These are phyloP conservation scores for Phasianus colchicus DNA, from an alignment of 2,113 vertebrate genomes.

Conservation along the genomic window DNA sequence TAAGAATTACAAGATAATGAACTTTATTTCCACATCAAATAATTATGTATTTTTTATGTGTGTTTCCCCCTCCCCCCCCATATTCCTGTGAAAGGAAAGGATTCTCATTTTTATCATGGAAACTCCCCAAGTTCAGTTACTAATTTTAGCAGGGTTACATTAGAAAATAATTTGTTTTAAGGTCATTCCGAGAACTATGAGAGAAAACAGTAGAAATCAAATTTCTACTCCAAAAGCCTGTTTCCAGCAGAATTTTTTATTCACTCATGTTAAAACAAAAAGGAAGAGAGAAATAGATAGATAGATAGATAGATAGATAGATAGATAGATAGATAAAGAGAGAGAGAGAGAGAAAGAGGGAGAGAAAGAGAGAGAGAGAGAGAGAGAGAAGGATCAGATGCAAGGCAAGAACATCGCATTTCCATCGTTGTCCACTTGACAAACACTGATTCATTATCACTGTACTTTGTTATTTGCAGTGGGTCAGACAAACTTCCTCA, in stretches of 20 bases:
- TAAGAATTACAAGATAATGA: neutral
- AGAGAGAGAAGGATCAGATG: neutral
- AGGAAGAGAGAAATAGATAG: too few species aligned
- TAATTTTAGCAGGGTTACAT: neutral
- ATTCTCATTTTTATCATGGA: neutral
- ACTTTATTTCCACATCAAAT: neutral
- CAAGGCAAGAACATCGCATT: neutral
- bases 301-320: too few species aligned
- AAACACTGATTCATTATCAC: neutral
- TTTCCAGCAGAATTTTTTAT: neutral
- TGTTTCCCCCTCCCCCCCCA: too few species aligned
- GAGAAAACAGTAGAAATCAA: neutral
- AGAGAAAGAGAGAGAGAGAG: too few species aligned
- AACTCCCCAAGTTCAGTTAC: neutral
- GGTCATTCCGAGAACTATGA: neutral
- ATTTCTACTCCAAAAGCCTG: neutral
- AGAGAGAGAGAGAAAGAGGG: too few species aligned
- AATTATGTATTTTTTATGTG: too few species aligned
- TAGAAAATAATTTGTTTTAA: neutral
- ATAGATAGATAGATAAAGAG: too few species aligned
- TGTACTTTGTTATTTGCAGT: neutral
- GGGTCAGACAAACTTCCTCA: neutral
- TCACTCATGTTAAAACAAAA: neutral
- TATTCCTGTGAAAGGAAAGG: neutral
- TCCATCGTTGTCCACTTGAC: fast-evolving